Conservation (phyloP, 2,797 vertebrate genomes). For the Anas georgica region DNA sequence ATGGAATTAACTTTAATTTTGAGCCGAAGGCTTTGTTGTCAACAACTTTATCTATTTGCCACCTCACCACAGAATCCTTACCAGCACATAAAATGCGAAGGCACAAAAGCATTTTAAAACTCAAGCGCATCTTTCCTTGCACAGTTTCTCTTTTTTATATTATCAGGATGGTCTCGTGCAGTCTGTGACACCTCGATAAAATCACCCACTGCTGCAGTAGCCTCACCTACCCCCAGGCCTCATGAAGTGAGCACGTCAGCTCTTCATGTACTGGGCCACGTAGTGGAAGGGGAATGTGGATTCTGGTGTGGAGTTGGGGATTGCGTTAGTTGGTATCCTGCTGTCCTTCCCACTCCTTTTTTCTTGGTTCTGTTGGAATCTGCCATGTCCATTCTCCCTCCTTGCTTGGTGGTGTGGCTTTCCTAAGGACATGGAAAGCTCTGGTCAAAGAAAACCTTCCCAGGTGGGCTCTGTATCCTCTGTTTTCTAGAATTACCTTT, state of each 20-base stretch:
- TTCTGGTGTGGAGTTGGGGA: neutral
- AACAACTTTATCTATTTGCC: slow-evolving; percentile 40
- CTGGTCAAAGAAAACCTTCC: neutral
- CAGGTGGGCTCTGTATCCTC: neutral
- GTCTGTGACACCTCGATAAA: neutral
- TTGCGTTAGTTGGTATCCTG: neutral
- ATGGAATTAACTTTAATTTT: slow-evolving; percentile 49
- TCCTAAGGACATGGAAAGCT: neutral
- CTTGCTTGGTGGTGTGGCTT: neutral
- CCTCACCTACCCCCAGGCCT: neutral
- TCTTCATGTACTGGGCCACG: neutral
- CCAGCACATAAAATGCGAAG: slow-evolving; percentile 22
- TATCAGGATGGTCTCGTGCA: neutral
- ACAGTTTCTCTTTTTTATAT: neutral
- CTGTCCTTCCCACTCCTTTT: neutral
- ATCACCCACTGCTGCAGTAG: neutral
- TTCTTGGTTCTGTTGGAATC: neutral
- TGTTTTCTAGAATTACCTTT: neutral
- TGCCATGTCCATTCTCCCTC: neutral
- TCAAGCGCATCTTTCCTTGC: neutral
- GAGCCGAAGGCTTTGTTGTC: slow-evolving; percentile 8
- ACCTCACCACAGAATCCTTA: slow-evolving; percentile 23
- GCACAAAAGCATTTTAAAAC: slow-evolving; percentile 20
- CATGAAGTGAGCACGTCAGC: neutral
- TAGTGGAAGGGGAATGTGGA: neutral